Base-by-base conservation (phyloP, 2,888 invertebrate species). In the Aethes cnicana region DNA sequence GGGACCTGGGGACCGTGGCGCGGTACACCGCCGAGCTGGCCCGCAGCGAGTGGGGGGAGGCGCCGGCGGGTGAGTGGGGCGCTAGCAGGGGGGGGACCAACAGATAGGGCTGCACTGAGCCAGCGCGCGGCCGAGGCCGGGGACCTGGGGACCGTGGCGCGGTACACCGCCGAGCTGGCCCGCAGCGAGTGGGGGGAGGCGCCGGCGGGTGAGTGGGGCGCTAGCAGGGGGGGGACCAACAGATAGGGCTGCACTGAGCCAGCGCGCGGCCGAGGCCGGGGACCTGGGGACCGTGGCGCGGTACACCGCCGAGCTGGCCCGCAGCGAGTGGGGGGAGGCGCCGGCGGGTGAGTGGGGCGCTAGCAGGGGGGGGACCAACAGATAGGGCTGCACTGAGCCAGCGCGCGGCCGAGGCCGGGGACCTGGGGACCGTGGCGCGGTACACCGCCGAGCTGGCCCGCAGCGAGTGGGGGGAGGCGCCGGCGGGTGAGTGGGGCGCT, bases 351-450 rank as follows among this genome's bases (percentile, higher is more conserved):
- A 46, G 55, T 62, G 18, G 66, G 66, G 0, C 64, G 85, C 5
- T 66, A 80, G 23, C 78, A 84, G 30, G 81, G n/a, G n/a, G n/a
- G n/a, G n/a, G n/a, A 81, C 71, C 63, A 65, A 30, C 84, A 77
- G 62, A 68, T 82, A 18, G 67, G 63, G 0, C 68, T 84, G 23
- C 59, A 1, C 64, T 83, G 20, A 68, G 74, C 48, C 72, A 69
- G 48, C 61, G 63, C n/a, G n/a, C n/a, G n/a, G n/a, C n/a, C n/a
- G n/a, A n/a, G n/a, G n/a, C n/a, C 8, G 68, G 62, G 5, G 81
- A 80, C 35, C 25, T 78, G 64, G 42, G 59, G 11, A 70, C 75
- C 55, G 61, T 81, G 0, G 81, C 81, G 9, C 64, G 59, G 36
- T 81, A 71, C 59, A 73, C 74, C 8, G 60, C 66, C 0, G 74